Evolutionary conservation across 1,140 invertebrate genomes (phyloP).

Genomic region (Drosophila sproati): DNA sequence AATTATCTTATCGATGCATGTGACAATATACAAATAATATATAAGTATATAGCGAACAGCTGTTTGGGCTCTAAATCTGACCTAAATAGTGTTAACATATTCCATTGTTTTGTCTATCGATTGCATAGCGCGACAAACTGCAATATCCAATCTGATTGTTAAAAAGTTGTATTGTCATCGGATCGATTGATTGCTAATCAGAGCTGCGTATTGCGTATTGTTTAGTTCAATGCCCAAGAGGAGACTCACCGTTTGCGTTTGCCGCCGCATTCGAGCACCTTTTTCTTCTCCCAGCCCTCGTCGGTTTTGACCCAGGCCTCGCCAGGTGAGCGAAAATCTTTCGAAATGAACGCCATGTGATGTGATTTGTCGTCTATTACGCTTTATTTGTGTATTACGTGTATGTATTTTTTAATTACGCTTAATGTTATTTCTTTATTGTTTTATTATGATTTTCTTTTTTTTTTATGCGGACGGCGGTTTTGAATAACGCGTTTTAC

Average conservation of each 20-base stretch:
- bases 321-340: constrained; percentile 97
- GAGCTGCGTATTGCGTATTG: constrained; percentile 9
- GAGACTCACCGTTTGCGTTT: constrained; percentile 86
- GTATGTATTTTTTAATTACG: constrained; percentile 43
- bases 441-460: constrained; percentile 44
- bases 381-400: constrained; percentile 13
- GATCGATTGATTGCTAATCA: constrained; percentile 30
- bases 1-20: constrained; percentile 22
- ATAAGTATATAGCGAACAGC: neutral
- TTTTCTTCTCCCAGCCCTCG: constrained; percentile 98
- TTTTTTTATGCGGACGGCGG: constrained; percentile 65
- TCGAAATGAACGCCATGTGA: constrained; percentile 97
- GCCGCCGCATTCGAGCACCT: constrained; percentile 93
- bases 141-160: constrained; percentile 23
- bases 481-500: constrained; percentile 58
- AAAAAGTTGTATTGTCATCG: constrained; percentile 6
- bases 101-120: constrained; percentile 23
- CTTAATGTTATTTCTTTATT: constrained; percentile 19
- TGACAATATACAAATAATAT: neutral
- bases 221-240: neutral
- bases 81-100: constrained; percentile 8
- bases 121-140: constrained; percentile 22
- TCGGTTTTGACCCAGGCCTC: constrained; percentile 99
- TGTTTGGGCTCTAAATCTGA: neutral
- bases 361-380: constrained; percentile 35